Evolutionary conservation across 2,888 invertebrate species (phyloP).

Genomic region (Drosophila phalerata): DNA sequence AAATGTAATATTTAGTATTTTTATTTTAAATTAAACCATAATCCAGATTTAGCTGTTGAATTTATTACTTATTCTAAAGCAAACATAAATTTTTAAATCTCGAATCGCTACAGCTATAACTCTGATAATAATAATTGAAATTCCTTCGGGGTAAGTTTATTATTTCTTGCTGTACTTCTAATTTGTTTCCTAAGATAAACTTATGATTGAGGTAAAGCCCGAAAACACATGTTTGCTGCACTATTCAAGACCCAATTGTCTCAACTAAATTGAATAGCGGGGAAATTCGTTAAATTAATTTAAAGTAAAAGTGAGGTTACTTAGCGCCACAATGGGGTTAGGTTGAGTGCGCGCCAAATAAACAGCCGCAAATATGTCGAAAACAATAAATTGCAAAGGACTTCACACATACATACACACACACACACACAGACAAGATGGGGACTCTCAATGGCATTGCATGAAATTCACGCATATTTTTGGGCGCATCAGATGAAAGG

Average conservation of each 20-base stretch:
- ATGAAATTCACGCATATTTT: slow-evolving; percentile 48
- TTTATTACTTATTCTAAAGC: neutral
- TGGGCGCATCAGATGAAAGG: slow-evolving; percentile 64
- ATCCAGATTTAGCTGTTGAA: neutral
- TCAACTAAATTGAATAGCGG: neutral
- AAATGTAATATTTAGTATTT: too few relatives aligned
- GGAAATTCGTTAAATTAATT: slow-evolving; percentile 22
- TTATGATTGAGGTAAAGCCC: neutral
- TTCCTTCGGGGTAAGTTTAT: neutral
- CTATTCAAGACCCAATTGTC: neutral
- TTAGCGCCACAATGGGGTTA: slow-evolving; percentile 25
- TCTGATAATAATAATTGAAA: neutral
- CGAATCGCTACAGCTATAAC: neutral
- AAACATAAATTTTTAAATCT: neutral
- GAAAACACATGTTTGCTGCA: neutral
- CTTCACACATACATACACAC: slow-evolving; percentile 3
- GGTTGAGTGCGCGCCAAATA: slow-evolving; percentile 53
- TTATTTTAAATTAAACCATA: neutral
- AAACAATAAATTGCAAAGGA: slow-evolving; percentile 73
- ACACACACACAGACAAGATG: slow-evolving; percentile 13
- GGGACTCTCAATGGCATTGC: slow-evolving; percentile 41
- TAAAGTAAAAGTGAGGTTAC: slow-evolving; percentile 34
- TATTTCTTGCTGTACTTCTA: neutral
- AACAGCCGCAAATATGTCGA: slow-evolving; percentile 74
- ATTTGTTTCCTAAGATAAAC: neutral